Evolutionary conservation across 2,888 invertebrate genomes (phyloP).

Genomic region (Drosophila pullipes): DNA sequence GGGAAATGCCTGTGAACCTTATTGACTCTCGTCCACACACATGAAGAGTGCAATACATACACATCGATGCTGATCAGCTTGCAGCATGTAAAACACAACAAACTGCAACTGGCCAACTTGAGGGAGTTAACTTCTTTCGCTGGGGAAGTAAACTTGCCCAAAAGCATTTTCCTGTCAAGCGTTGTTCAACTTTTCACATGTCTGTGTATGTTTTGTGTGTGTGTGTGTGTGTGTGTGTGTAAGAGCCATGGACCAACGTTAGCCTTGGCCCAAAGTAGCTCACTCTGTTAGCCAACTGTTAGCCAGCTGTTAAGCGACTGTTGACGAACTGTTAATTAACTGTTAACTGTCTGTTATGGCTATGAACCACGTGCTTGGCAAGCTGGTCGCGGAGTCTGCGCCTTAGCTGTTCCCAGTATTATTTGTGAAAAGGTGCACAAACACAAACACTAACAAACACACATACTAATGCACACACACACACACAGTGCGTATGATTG

Average conservation of each 20-base stretch:
- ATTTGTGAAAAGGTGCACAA: slow-evolving; percentile 2
- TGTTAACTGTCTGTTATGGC: slow-evolving; percentile 43
- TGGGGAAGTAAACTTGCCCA: slow-evolving; percentile 53
- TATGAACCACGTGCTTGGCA: slow-evolving; percentile 63
- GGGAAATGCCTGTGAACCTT: slow-evolving; percentile 48
- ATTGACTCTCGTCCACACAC: slow-evolving; percentile 38
- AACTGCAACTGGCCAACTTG: slow-evolving; percentile 38
- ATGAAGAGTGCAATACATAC: not conserved
- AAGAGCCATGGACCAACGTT: slow-evolving; percentile 69
- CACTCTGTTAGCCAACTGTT: slow-evolving; percentile 34
- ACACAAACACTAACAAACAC: slow-evolving; percentile 37
- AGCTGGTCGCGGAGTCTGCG: slow-evolving; percentile 62
- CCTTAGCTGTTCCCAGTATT: slow-evolving; percentile 69
- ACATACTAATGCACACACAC: slow-evolving; percentile 33
- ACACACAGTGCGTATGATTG: slow-evolving; percentile 76
- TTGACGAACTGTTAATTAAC: slow-evolving; percentile 39
- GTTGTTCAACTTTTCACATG: slow-evolving; percentile 54
- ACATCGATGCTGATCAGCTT: slow-evolving; percentile 22
- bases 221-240: slow-evolving; percentile 20
- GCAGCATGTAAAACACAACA: slow-evolving; percentile 33
- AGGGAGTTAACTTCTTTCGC: slow-evolving; percentile 42
- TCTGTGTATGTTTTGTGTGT: slow-evolving; percentile 9
- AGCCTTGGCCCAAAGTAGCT: slow-evolving; percentile 69
- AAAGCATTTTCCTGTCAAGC: slow-evolving; percentile 79
- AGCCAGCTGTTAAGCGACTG: slow-evolving; percentile 46